These are phyloP conservation scores for Selene dorsalis DNA, from an alignment of 2,797 vertebrate genomes.

Conservation along the genomic window DNA sequence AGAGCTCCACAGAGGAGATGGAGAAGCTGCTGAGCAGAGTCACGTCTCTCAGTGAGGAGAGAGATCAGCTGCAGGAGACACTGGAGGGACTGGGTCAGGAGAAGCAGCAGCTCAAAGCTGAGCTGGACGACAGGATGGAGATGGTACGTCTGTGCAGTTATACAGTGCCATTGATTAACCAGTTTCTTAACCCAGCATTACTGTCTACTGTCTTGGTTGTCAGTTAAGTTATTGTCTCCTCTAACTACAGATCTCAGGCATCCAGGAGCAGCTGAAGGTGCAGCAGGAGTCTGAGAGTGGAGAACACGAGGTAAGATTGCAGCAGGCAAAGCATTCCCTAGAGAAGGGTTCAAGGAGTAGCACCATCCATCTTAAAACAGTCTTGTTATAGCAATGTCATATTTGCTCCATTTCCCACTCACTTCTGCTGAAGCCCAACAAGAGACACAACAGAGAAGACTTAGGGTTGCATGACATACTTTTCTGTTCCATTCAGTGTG, in stretches of 20 bases:
- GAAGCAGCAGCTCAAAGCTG: slow-evolving; percentile 75
- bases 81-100: slow-evolving; percentile 74
- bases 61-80: slow-evolving; percentile 78
- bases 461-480: too few species aligned
- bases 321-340: slow-evolving; percentile 22
- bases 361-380: too few species aligned
- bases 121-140: slow-evolving; percentile 76
- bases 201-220: too few species aligned
- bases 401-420: too few species aligned
- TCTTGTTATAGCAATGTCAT: too few species aligned
- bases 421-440: too few species aligned
- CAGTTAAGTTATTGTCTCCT: background rate
- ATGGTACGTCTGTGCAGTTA: slow-evolving; percentile 25
- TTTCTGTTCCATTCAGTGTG: too few species aligned
- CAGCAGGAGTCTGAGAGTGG: slow-evolving; percentile 41
- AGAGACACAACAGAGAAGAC: too few species aligned
- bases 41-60: slow-evolving; percentile 78
- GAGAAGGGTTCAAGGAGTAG: background rate
- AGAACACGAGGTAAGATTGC: slow-evolving; percentile 38
- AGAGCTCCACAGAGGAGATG: slow-evolving; percentile 38
- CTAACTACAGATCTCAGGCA: slow-evolving; percentile 33
- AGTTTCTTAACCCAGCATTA: background rate
- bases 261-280: slow-evolving; percentile 26
- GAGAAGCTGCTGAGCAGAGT: slow-evolving; percentile 61
- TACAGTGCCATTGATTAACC: background rate